phyloP scores from a whole-genome alignment of 2,797 vertebrate genomes.

The Chaetodon trifasciatus region DNA sequence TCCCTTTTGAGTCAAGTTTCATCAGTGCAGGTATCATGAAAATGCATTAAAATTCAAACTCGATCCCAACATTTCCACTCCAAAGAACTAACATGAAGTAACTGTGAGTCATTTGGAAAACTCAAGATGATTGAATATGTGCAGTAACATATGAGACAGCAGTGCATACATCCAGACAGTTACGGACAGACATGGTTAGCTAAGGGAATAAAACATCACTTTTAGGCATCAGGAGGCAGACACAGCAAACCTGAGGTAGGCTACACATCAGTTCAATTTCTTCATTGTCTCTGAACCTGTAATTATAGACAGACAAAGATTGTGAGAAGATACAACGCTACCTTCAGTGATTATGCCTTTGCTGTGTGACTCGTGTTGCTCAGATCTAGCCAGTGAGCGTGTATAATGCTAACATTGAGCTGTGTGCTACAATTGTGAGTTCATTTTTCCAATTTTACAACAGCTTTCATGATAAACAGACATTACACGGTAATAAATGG shows the following conservation, averaged over 20 bases:
- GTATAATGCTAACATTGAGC: not conserved
- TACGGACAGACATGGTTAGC: not conserved
- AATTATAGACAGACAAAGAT: not conserved
- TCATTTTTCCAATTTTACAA: not conserved
- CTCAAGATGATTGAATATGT: not conserved
- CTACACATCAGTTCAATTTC: not conserved
- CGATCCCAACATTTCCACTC: not conserved
- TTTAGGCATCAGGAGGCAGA: not conserved
- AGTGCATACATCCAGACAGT: not conserved
- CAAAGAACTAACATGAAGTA: not conserved
- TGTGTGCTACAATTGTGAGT: not conserved
- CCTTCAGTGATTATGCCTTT: not conserved
- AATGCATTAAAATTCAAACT: not conserved
- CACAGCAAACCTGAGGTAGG: not conserved
- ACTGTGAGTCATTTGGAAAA: constrained; percentile 7
- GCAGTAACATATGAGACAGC: not conserved
- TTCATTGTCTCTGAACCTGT: not conserved
- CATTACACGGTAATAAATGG: not conserved
- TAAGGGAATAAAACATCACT: not conserved
- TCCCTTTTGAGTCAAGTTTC: not conserved
- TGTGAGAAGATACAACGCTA: not conserved
- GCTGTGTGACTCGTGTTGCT: not conserved
- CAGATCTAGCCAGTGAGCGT: not conserved
- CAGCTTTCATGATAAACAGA: not conserved
- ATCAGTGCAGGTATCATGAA: not conserved